A percentile compares a stretch with the other conserved stretches of the same genome.
phyloP scores from a whole-genome alignment of 2,113 vertebrate genomes.

The Axis porcinus region DNA sequence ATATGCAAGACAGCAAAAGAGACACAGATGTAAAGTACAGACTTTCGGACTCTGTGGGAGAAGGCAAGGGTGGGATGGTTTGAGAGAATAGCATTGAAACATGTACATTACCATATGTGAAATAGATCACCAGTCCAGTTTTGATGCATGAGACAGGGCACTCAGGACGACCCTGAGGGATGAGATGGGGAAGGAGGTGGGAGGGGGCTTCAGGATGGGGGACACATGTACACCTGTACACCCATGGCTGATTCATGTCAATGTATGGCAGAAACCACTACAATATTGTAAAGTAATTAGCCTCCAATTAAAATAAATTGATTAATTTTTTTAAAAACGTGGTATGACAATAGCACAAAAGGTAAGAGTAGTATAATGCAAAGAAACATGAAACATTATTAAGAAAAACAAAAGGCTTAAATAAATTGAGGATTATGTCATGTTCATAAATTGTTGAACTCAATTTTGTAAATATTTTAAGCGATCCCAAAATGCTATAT shows the following conservation, averaged over 20 bases:
- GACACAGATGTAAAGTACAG: background rate
- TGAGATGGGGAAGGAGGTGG: background rate
- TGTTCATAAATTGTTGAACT: background rate
- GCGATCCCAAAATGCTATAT: background rate
- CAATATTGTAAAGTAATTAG: background rate
- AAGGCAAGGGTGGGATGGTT: background rate
- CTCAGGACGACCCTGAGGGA: background rate
- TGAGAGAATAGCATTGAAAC: background rate
- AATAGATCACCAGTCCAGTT: background rate
- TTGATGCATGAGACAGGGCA: background rate
- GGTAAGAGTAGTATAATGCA: background rate
- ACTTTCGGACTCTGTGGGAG: background rate
- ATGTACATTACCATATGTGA: background rate
- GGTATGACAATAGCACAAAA: background rate
- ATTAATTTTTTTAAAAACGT: background rate
- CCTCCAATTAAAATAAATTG: background rate
- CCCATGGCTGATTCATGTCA: background rate
- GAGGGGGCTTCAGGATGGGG: background rate
- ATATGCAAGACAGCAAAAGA: background rate
- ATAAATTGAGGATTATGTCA: background rate
- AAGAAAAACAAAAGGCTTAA: background rate
- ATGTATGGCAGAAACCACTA: background rate
- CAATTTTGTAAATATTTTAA: background rate
- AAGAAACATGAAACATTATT: background rate
- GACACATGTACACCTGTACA: background rate